These are phyloP conservation scores for Onychomys torridus DNA, from an alignment of 2,797 vertebrate genomes.

Conservation along the genomic window DNA sequence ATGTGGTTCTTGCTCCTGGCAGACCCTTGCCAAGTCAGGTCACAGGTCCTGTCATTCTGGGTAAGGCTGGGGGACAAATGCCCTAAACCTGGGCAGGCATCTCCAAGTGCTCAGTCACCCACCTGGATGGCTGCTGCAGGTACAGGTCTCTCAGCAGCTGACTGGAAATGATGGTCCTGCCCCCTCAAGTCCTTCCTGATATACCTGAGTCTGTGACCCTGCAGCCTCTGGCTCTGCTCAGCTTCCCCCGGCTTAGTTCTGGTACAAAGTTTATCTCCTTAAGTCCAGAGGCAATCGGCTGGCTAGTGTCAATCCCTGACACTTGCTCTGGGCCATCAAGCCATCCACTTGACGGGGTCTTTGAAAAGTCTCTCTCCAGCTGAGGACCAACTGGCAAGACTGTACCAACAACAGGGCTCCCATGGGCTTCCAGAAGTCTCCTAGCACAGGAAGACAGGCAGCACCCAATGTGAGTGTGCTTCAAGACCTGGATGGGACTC, in stretches of 20 bases:
- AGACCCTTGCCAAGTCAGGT: background rate
- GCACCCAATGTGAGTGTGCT: background rate
- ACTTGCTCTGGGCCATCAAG: background rate
- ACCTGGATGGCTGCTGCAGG: background rate
- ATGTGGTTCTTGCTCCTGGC: background rate
- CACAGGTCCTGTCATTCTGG: background rate
- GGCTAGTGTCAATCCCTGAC: background rate
- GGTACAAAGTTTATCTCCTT: background rate
- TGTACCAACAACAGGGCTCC: background rate
- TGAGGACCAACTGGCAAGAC: background rate
- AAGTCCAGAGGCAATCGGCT: background rate
- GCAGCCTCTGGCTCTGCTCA: background rate
- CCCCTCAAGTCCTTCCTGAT: background rate
- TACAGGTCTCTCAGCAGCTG: background rate
- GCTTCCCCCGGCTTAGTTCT: background rate
- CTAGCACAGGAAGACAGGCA: background rate
- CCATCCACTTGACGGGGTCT: background rate
- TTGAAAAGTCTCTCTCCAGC: background rate
- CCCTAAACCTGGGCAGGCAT: background rate
- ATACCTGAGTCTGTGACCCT: background rate
- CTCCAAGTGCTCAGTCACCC: background rate
- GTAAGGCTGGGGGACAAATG: background rate
- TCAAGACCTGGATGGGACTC: background rate
- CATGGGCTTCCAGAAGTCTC: background rate
- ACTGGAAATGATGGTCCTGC: background rate